Conservation (phyloP, 23 tunicate species). For the Styela plicata region DNA sequence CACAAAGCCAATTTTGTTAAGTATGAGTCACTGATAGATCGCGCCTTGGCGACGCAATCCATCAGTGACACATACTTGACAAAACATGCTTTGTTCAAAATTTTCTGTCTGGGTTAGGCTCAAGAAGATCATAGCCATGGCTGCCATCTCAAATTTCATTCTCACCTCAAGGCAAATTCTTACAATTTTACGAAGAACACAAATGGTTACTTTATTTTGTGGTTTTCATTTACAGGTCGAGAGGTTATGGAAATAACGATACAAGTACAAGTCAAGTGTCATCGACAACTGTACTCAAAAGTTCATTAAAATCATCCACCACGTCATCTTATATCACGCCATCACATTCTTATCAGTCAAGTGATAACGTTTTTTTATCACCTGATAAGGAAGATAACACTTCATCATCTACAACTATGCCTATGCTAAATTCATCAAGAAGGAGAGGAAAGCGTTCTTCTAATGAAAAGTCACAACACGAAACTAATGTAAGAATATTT, state of each 20-base stretch:
- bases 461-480: slow-evolving; percentile 14
- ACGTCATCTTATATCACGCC: background rate
- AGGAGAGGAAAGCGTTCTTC: slow-evolving; percentile 23
- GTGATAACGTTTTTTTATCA: slow-evolving; percentile 15
- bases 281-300: background rate
- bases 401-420: background rate
- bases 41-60: too few species aligned
- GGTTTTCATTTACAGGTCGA: background rate
- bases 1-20: too few species aligned
- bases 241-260: background rate
- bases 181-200: too few species aligned
- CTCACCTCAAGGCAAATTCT: too few species aligned
- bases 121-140: too few species aligned
- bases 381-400: background rate
- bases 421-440: slow-evolving; percentile 21
- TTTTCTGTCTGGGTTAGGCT: too few species aligned
- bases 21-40: too few species aligned
- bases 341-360: background rate
- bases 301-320: background rate
- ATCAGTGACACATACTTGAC: too few species aligned
- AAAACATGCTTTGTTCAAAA: too few species aligned
- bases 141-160: too few species aligned
- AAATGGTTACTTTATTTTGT: too few species aligned
- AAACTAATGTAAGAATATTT: background rate
- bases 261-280: background rate